phyloP scores from a whole-genome alignment of 1,140 invertebrate genomes.

The Drosophila hydei region DNA sequence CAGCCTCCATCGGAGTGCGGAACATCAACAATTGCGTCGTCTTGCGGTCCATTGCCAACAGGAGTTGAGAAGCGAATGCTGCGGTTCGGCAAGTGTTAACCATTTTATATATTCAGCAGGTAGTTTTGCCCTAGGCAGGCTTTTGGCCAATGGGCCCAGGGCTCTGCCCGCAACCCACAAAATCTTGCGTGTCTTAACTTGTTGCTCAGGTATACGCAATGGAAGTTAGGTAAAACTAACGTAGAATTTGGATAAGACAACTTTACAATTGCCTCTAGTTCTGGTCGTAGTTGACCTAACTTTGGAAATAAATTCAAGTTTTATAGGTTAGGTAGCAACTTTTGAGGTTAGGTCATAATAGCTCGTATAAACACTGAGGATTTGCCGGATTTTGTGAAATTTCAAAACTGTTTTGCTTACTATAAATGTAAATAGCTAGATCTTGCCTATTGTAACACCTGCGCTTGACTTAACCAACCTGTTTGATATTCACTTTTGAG shows the following conservation, averaged over 20 bases:
- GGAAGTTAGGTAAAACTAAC: background rate
- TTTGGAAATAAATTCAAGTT: background rate
- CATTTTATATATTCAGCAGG: background rate
- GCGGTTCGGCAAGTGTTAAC: too few species aligned
- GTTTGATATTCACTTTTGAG: background rate
- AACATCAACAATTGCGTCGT: slow-evolving; percentile 42
- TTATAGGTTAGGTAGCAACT: background rate
- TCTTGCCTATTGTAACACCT: background rate
- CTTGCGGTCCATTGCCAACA: slow-evolving; percentile 42
- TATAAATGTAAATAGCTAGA: background rate
- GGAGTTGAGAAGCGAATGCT: slow-evolving; percentile 30
- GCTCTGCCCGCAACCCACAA: too few species aligned
- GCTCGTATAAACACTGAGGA: background rate
- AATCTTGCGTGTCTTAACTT: background rate
- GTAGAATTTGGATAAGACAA: background rate
- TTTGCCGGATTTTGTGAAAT: too few species aligned
- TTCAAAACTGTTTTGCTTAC: too few species aligned
- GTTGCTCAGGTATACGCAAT: slow-evolving; percentile 22
- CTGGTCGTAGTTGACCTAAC: background rate
- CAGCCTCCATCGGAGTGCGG: slow-evolving; percentile 34
- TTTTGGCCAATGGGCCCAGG: background rate
- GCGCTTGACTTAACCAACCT: background rate
- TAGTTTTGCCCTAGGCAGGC: background rate
- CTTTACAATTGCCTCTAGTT: background rate
- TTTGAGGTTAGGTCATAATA: background rate